Evolutionary conservation across 2,797 vertebrate species (phyloP).

Genomic region (Rhincodon typus): DNA sequence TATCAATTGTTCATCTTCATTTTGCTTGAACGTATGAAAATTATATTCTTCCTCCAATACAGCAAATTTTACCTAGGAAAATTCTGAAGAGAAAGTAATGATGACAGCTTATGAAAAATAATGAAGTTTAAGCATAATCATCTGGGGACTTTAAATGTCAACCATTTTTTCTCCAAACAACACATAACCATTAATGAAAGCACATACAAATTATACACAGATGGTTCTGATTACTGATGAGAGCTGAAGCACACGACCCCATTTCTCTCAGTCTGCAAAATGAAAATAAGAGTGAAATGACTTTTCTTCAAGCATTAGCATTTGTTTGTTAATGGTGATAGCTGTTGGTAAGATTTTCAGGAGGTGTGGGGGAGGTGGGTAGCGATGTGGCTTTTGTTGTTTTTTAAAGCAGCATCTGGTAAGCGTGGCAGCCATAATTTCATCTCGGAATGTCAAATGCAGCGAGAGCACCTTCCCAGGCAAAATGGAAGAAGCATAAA

Average conservation of each 20-base stretch:
- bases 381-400: not conserved
- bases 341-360: not conserved
- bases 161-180: conserved; percentile 26
- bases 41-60: not conserved
- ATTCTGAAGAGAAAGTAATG: conserved; percentile 10
- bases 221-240: conserved; percentile 19
- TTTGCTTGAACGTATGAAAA: not conserved
- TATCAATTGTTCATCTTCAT: not conserved
- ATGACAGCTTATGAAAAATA: conserved; percentile 5
- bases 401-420: not conserved
- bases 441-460: not conserved
- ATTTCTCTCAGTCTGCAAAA: conserved; percentile 21
- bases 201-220: not conserved
- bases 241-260: not conserved
- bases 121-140: not conserved
- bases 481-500: not conserved
- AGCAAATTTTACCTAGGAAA: not conserved
- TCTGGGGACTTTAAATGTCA: conserved; percentile 26
- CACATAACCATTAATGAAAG: conserved; percentile 13
- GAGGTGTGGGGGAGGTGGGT: too few relatives aligned
- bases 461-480: not conserved
- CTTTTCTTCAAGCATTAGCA: not conserved
- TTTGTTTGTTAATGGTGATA: not conserved
- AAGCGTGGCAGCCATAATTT: not conserved
- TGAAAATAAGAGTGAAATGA: not conserved